phyloP scores from a whole-genome alignment of 1,140 invertebrate species.

The Drosophila tristis region DNA sequence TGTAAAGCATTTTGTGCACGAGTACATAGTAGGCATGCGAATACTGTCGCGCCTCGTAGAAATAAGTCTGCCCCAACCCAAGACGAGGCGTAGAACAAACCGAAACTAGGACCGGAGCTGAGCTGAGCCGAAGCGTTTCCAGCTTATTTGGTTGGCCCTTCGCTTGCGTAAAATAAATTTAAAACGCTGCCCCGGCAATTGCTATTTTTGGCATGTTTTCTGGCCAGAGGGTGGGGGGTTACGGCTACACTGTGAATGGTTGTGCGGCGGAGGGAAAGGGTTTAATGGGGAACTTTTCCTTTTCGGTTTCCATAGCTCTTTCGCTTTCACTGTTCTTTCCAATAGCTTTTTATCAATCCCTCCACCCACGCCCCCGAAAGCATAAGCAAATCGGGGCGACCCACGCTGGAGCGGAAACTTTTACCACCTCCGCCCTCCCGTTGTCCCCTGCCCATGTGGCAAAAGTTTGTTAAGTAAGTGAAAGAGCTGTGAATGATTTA shows the following conservation, averaged over 20 bases:
- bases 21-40: no score
- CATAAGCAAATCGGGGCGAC: conserved; percentile 54
- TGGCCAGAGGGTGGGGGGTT: conserved; percentile 21
- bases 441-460: conserved; percentile 34
- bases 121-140: conserved; percentile 7
- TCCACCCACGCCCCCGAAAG: conserved; percentile 22
- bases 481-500: conserved; percentile 82
- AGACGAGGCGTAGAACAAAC: background rate
- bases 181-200: conserved; percentile 48
- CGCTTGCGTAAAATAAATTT: conserved; percentile 79
- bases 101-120: background rate
- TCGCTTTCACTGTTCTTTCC: conserved; percentile 6
- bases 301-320: conserved; percentile 11
- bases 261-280: conserved; percentile 48
- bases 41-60: no score
- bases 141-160: conserved; percentile 44
- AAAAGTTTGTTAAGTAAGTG: conserved; percentile 82
- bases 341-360: conserved; percentile 54
- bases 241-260: background rate
- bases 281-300: conserved; percentile 70
- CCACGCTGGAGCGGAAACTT: conserved; percentile 24
- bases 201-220: conserved; percentile 81
- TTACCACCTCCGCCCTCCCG: conserved; percentile 8
- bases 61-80: background rate
- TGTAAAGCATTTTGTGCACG: background rate